Base-by-base conservation (phyloP, 2,888 invertebrate species). In the Odontomyia ornata region DNA sequence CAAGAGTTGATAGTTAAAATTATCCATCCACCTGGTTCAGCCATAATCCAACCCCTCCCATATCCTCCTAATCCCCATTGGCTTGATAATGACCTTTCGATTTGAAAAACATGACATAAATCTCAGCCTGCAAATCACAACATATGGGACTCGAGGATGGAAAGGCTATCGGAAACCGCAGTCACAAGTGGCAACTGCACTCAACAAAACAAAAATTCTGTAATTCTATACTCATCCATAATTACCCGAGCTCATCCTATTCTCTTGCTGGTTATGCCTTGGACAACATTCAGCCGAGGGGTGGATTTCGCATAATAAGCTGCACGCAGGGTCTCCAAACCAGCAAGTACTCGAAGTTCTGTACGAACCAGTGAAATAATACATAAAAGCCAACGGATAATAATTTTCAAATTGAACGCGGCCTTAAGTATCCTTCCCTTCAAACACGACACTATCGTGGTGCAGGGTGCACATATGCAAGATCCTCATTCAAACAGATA, bases 171-270 rank as follows among this genome's bases (percentile, higher is more conserved):
- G 13, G 15, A 36, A 73, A 57, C 76, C 76, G 73, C 52, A 57
- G 72, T 60, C 78, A 36, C 78, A 78, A 78, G 76, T 71, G 76
- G 72, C 52, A 52, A 18, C 5, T 73, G 73, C 73, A 25, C 73
- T 69, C 56, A 9, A 73, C 76, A 64, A 76, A 60, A 75, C 73
- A 84, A 83, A 84, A 75, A 75, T 72, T 64, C 62, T 56, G 85
- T 85, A 84, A 85, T 83, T 82, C 83, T 82, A 83, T 84, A 83
- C 83, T 84, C 84, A 82, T 81, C 82, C 82, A 80, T 81, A 80
- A 80, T 80, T 81, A 84, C 82, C 83, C 81, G 77, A 62, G 76
- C 57, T 73, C 76, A 69, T 69, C 69, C 69, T 69, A 47, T 47
- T 23, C 47, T 69, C 25, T 21, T 65, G 43, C 36, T 30, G 5